These are phyloP conservation scores for Hippoglossus stenolepis DNA, from an alignment of 2,113 vertebrate species.

Conservation along the genomic window DNA sequence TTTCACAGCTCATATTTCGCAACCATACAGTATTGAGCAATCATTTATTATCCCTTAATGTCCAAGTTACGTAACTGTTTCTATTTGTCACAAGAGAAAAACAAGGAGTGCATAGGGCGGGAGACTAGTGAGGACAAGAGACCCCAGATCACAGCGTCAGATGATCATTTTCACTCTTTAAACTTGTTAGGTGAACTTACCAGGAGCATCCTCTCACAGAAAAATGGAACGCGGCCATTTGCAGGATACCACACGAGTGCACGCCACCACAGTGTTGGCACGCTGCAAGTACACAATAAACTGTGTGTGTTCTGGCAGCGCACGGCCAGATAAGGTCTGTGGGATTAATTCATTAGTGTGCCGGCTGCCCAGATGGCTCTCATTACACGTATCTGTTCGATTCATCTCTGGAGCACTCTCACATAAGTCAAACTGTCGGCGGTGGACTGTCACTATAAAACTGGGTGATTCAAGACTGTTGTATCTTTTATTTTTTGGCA, in stretches of 20 bases:
- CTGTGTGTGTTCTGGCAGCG: slow-evolving; percentile 29
- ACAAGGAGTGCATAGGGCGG: neutral
- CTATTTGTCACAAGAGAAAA: neutral
- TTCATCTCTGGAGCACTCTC: slow-evolving; percentile 33
- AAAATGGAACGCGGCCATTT: too few species aligned
- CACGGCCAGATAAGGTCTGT: slow-evolving; percentile 47
- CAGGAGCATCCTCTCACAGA: too few species aligned
- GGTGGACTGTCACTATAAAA: neutral
- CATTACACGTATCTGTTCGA: slow-evolving; percentile 53
- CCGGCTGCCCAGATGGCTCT: slow-evolving; percentile 47
- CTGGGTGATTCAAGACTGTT: slow-evolving; percentile 1
- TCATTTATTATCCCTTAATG: neutral
- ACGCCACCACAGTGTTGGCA: neutral
- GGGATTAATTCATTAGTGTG: slow-evolving; percentile 44
- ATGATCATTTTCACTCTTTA: too few species aligned
- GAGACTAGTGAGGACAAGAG: neutral
- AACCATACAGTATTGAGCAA: slow-evolving; percentile 3
- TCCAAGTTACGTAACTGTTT: slow-evolving; percentile 10
- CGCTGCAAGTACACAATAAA: slow-evolving; percentile 35
- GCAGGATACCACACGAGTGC: too few species aligned
- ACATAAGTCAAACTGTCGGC: slow-evolving; percentile 33
- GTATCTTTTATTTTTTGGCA: slow-evolving; percentile 4
- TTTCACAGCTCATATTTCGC: slow-evolving; percentile 16
- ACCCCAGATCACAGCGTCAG: neutral
- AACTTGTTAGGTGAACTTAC: too few species aligned